Evolutionary conservation across 1,140 invertebrate species (phyloP), one percentile per base, ranked within the genome.

Genomic region (Drosophila murphyi): DNA sequence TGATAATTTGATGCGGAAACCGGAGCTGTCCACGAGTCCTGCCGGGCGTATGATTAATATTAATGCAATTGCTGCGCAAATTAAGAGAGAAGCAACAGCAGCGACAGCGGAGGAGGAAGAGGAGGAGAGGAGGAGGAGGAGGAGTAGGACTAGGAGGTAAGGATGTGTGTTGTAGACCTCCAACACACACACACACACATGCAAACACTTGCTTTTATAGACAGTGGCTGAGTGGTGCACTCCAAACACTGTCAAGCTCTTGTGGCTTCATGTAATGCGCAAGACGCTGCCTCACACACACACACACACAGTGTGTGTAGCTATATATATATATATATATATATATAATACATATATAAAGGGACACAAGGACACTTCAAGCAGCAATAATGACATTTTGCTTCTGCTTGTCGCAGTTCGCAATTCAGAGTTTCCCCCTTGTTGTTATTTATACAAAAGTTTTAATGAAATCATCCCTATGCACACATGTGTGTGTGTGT

Each of bases 21-120:
- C 98, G 0, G 98, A 99, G 79, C 95, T 97, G 92, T 99, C 98
- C 5, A 98, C 93, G 72, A 95, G 94, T 85, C 96, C 97, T 97
- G 86, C 3, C 62, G 39, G 55, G 47, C 62, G 59, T 43, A 69
- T 77, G 59, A 74, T 69, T 69, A 63, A 77, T 60, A 69, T 74
- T 63, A 65, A 65, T 56, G 51, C 63, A 48, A 37, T 8, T n/a
- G 56, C 56, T 29, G 10, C 20, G 3, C 12, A n/a, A 61, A 61
- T 20, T 43, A 3, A 3, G 29, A 29, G 28, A 39, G 54, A 29
- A 4, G 0, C 3, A 3, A 20, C 20, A 1, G 20, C 20, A 20
- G 20, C 20, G 20, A 20, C 20, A 20, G 20, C 41, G 54, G 29
- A 8, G 1, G 20, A 56, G 54, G 41, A 8, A 1, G 20, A 34